Base-by-base conservation (phyloP, 1,140 invertebrate species). In the Ladona fulva region DNA sequence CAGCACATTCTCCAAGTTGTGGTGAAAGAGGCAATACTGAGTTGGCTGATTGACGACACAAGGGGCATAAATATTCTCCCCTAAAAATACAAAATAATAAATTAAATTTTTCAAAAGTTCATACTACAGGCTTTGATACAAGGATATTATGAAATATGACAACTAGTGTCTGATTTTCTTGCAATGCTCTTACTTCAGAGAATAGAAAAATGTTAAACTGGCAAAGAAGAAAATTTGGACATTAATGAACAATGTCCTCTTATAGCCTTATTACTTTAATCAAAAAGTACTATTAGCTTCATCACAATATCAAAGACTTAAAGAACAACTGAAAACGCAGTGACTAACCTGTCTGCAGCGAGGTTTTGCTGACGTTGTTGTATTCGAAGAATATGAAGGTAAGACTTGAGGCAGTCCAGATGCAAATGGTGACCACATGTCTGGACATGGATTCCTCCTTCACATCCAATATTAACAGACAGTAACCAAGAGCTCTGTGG, bases 391-490 rank as follows among this genome's bases (percentile, higher is more conserved):
- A 95, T 95, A 78, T 91, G 89, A 74, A 97, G 86, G 86, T 98
- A 99, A 0, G 94, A 92, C 83, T 92, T 92, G 80, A 97, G 90
- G 86, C 97, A 99, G 82, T 95, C 94, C 77, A 98, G 87, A 86
- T 99, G 97, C 42, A 99, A 87, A 85, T 97, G 95, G 86, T 99
- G 97, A 14, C 96, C 97, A 87, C 97, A 98, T 0, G 96, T 96
- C 86, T 97, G 94, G n/a, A 97, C 94, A 84, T 95, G 92, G 24
- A 98, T 94, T 42, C 96, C 96, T 78, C 94, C 95, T 84, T 96
- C 94, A 92, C 94, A 97, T 3, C 95, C 95, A 80, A 94, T 90
- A 84, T 94, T 96, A 25, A 97, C 89, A 0, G 94, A 92, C 74
- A 95, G 83, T 82, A 94, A 88, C 92, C 94, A 96, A 0, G 94